Evolutionary conservation across 1,140 invertebrate species (phyloP).

Genomic region (Spodoptera frugiperda): DNA sequence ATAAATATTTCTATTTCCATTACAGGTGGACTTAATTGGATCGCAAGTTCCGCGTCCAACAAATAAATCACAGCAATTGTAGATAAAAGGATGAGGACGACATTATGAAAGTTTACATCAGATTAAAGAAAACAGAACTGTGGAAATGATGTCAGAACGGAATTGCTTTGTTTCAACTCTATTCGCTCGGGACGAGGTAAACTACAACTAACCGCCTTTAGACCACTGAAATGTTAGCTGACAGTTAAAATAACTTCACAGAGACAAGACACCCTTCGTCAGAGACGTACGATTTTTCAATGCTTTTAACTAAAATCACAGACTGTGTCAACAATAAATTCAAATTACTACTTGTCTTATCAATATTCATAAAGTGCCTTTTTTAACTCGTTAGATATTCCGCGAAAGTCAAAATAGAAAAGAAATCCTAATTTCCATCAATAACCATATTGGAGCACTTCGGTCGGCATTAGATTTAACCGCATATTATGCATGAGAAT

Average conservation of each 20-base stretch:
- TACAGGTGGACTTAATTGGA: not conserved
- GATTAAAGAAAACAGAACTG: slow-evolving; percentile 44
- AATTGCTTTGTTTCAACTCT: slow-evolving; percentile 40
- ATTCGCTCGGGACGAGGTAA: slow-evolving; percentile 22
- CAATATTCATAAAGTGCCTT: slow-evolving; percentile 35
- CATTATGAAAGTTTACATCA: slow-evolving; percentile 48
- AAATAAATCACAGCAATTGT: slow-evolving; percentile 23
- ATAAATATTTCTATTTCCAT: slow-evolving; percentile 10
- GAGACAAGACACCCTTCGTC: not conserved
- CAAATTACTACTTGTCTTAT: slow-evolving; percentile 35
- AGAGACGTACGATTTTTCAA: slow-evolving; percentile 15
- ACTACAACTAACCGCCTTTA: slow-evolving; percentile 29
- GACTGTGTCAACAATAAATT: slow-evolving; percentile 42
- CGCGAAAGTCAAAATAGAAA: slow-evolving; percentile 30
- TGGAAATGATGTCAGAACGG: slow-evolving; percentile 40
- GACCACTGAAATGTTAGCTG: slow-evolving; percentile 24
- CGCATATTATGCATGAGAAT: not conserved
- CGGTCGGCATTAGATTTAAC: not conserved
- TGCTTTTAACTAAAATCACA: slow-evolving; percentile 39
- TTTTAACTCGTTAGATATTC: slow-evolving; percentile 40
- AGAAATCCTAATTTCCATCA: slow-evolving; percentile 8
- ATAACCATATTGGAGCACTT: not conserved
- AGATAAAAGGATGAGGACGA: slow-evolving; percentile 34
- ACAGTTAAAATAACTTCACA: slow-evolving; percentile 31
- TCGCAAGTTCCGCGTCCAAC: not conserved